Percentiles rank a stretch among this genome's conserved stretches.
phyloP scores from a whole-genome alignment of 2,888 invertebrate species.

The Aspidiotus destructor region DNA sequence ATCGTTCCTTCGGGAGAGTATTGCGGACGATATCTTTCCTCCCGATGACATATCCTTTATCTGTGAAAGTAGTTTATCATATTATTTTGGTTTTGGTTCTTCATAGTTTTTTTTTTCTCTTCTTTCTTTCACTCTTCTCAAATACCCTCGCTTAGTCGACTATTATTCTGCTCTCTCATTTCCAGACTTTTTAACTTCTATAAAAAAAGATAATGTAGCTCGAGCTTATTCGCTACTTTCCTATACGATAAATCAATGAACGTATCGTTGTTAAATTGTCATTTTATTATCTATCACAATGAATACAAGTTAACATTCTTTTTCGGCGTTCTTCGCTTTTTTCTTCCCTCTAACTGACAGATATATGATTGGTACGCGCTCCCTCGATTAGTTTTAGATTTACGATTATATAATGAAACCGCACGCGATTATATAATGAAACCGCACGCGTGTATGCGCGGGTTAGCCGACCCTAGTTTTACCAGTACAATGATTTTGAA shows the following conservation, averaged over 20 bases:
- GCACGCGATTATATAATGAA: too few relatives aligned
- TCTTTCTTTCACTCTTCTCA: neutral
- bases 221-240: conserved; percentile 26
- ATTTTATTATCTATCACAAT: conserved; percentile 24
- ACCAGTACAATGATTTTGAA: too few relatives aligned
- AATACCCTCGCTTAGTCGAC: neutral
- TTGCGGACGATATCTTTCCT: conserved; percentile 32
- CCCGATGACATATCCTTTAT: conserved; percentile 32
- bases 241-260: conserved; percentile 25
- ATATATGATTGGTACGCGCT: conserved; percentile 9
- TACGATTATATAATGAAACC: neutral
- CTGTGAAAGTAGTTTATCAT: conserved; percentile 33
- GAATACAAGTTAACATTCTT: conserved; percentile 7
- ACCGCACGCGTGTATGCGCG: neutral
- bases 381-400: conserved; percentile 14
- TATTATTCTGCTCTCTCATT: conserved; percentile 21
- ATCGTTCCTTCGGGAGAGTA: conserved; percentile 32
- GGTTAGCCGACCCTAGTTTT: too few relatives aligned
- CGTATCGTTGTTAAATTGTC: conserved; percentile 27
- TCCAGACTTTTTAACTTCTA: conserved; percentile 32
- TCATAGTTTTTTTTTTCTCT: neutral
- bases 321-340: neutral
- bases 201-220: conserved; percentile 28
- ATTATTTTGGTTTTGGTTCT: conserved; percentile 30
- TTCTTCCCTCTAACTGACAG: neutral